phyloP scores from a whole-genome alignment of 2,797 vertebrate species.

The Todus mexicanus region DNA sequence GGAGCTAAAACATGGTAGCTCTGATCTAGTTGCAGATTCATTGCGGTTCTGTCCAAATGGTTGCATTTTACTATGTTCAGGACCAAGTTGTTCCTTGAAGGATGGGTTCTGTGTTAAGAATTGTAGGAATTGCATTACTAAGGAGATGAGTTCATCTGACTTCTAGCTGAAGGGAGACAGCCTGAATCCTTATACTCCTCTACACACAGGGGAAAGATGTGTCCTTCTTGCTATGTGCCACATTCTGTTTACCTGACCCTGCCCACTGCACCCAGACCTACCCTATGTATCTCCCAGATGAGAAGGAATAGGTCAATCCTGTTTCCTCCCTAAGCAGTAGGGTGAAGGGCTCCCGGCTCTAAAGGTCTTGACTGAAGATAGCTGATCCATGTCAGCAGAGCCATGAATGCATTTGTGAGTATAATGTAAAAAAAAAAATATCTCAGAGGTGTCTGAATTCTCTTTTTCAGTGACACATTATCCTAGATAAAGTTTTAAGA shows the following conservation, averaged over 20 bases:
- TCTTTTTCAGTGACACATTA: background rate
- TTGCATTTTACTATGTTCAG: background rate
- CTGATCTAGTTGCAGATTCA: background rate
- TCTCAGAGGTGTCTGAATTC: background rate
- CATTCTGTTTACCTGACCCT: background rate
- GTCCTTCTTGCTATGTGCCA: background rate
- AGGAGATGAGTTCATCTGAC: background rate
- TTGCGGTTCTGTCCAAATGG: background rate
- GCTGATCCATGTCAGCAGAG: background rate
- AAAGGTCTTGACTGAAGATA: background rate
- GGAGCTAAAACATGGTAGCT: background rate
- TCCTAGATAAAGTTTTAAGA: background rate
- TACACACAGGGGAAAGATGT: rapidly evolving
- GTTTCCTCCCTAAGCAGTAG: background rate
- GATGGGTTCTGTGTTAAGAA: background rate
- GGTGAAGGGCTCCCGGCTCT: background rate
- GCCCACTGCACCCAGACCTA: background rate
- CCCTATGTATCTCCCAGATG: background rate
- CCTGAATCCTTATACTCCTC: background rate
- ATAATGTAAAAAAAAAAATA: background rate
- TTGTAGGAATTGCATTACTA: background rate
- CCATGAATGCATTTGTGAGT: background rate
- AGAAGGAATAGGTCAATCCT: background rate
- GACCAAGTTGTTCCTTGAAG: background rate
- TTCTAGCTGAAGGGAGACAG: background rate